phyloP scores from a whole-genome alignment of 2,888 invertebrate genomes.

The Pyrochroa serraticornis region DNA sequence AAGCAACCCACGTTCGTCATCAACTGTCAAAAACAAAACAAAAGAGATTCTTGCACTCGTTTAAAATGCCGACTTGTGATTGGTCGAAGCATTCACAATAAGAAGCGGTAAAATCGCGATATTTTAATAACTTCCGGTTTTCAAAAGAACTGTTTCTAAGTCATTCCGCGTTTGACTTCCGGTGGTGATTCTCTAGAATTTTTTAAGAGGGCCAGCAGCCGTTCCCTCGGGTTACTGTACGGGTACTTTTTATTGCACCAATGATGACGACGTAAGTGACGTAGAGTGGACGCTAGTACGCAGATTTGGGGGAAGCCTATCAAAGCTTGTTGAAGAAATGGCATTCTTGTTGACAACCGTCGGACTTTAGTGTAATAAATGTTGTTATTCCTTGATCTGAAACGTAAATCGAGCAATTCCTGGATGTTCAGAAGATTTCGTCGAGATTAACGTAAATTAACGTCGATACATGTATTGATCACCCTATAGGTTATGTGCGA shows the following conservation, averaged over 20 bases:
- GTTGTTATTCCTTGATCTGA: constrained; percentile 7
- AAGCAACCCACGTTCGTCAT: neutral
- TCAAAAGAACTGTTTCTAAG: constrained; percentile 39
- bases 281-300: constrained; percentile 25
- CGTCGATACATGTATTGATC: constrained; percentile 54
- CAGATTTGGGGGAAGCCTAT: constrained; percentile 45
- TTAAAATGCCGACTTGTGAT: constrained; percentile 36
- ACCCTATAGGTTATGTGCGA: constrained; percentile 67
- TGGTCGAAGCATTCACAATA: constrained; percentile 34
- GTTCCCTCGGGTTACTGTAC: neutral
- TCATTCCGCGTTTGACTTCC: constrained; percentile 15
- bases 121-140: constrained; percentile 43
- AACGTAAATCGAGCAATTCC: constrained; percentile 5
- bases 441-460: constrained; percentile 39
- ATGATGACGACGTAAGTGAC: constrained; percentile 6
- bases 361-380: constrained; percentile 24
- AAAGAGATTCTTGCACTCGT: constrained; percentile 34
- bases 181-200: constrained; percentile 21
- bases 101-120: constrained; percentile 33
- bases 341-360: constrained; percentile 50
- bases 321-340: constrained; percentile 53
- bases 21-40: constrained; percentile 23
- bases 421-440: constrained; percentile 30
- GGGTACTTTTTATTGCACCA: neutral
- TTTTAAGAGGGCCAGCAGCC: neutral